These are phyloP conservation scores for Gasteruption jaculator DNA, from an alignment of 2,888 invertebrate species.

Conservation along the genomic window DNA sequence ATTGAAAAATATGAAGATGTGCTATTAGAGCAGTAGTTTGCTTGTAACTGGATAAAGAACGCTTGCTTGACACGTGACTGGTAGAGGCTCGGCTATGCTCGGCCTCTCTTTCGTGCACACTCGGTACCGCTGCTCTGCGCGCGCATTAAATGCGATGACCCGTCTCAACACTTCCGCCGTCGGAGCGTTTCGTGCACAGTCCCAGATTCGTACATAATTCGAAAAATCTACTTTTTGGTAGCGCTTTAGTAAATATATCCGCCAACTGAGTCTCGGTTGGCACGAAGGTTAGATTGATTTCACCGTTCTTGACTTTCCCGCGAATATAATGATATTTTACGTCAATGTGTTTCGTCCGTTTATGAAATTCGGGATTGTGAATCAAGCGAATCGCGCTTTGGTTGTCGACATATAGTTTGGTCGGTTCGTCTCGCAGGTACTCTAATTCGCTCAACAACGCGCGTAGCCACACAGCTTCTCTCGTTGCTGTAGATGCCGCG, in stretches of 20 bases:
- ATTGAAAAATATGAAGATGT: too few species aligned
- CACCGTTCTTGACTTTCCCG: slow-evolving; percentile 14
- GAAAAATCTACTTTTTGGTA: slow-evolving; percentile 9
- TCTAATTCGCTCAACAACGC: slow-evolving; percentile 21
- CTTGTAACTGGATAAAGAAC: too few species aligned
- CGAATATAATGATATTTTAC: slow-evolving; percentile 24
- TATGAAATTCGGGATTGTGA: slow-evolving; percentile 26
- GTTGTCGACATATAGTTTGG: slow-evolving; percentile 24
- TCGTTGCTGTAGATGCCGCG: slow-evolving; percentile 23
- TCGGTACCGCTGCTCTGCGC: too few species aligned
- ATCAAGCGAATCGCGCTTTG: slow-evolving; percentile 25
- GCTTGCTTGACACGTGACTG: too few species aligned
- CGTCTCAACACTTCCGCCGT: slow-evolving; percentile 3
- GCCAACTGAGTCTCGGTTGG: slow-evolving; percentile 13
- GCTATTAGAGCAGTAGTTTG: too few species aligned
- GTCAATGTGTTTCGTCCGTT: slow-evolving; percentile 28
- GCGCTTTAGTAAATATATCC: slow-evolving; percentile 14
- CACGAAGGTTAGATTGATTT: slow-evolving; percentile 10
- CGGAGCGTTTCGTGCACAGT: not conserved
- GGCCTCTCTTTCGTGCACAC: too few species aligned
- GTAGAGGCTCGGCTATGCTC: too few species aligned
- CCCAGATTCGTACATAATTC: slow-evolving; percentile 6
- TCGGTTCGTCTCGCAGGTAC: slow-evolving; percentile 7
- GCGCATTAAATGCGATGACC: not conserved
- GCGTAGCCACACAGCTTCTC: slow-evolving; percentile 28